phyloP scores from a whole-genome alignment of 2,113 vertebrate species.

The Hiodon tergisus region DNA sequence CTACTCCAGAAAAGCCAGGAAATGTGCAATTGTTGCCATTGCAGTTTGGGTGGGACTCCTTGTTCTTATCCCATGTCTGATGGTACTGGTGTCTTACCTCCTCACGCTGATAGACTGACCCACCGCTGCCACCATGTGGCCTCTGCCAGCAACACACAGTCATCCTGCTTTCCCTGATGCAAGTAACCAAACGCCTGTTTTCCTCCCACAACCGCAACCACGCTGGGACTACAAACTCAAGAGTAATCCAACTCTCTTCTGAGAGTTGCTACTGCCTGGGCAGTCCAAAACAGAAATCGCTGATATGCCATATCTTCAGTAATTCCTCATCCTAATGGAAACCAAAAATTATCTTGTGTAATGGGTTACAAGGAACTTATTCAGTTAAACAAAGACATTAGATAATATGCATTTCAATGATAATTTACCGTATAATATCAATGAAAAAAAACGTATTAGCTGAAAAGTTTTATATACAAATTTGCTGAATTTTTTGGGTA shows the following conservation, averaged over 20 bases:
- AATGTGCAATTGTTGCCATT: constrained; percentile 56
- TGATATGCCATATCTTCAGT: no score
- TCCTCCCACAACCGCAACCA: no score
- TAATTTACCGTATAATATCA: constrained; percentile 32
- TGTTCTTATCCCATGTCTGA: constrained; percentile 38
- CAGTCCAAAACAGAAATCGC: no score
- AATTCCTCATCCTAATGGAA: no score
- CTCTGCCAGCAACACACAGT: no score
- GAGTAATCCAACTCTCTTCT: no score
- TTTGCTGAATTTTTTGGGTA: neutral
- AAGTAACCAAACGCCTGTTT: neutral
- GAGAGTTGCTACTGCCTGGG: no score
- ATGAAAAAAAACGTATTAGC: neutral
- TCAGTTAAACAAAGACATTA: neutral
- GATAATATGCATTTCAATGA: constrained; percentile 43
- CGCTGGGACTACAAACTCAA: no score
- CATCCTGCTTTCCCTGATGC: no score
- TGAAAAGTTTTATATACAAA: neutral
- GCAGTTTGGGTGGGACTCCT: constrained; percentile 48
- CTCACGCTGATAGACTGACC: constrained; percentile 60
- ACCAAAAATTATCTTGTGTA: no score
- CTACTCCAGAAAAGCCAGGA: constrained; percentile 48
- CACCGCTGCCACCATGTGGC: neutral
- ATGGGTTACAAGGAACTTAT: no score
- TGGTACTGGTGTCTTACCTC: constrained; percentile 64